Evolutionary conservation across 2,797 vertebrate species (phyloP), one percentile per base, ranked within the genome.

Genomic region (Jordanella pulchra): DNA sequence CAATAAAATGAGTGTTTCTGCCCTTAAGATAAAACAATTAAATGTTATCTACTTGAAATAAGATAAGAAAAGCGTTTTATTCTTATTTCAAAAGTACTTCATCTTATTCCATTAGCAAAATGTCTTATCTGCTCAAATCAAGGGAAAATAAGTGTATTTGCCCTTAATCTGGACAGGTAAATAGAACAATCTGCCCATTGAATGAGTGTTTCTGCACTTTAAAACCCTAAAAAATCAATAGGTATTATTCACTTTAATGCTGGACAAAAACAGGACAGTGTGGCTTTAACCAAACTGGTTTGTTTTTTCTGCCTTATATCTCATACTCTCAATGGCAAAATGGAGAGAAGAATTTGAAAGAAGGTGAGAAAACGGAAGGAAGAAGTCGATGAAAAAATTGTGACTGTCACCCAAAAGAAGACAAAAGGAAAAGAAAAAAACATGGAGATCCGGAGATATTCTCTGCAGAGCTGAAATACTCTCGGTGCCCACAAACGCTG

Each of bases 401-500:
- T 79, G 89, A 91, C 91, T 92, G 91, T 92, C 91, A 91, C 84
- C 69, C 35, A 87, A 83, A 89, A 87, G 85, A 86, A 88, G 80
- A 87, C 82, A 71, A 85, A 87, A 83, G 75, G 44, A 71, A 79
- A 87, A 71, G 81, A 75, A 54, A 65, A 73, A 82, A 84, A 73
- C 80, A 75, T 17, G 6, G 66, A 77, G 80, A 92, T 92, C 93
- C 81, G 87, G 91, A 93, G 91, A 93, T 92, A 93, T 90, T 90
- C 78, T 77, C 82, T 73, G 82, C 72, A 76, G 84, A 76, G 73
- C 77, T 77, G 73, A 82, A 89, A 86, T 76, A 75, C 76, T 73
- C 77, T 82, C 71, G 77, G 77, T 68, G 78, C 89, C 84, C 82
- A 75, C 79, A 86, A 86, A 89, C 61, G 80, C 88, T 88, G 82